Evolutionary conservation across 2,888 invertebrate species (phyloP).

Genomic region (Oligia fasciuncula): DNA sequence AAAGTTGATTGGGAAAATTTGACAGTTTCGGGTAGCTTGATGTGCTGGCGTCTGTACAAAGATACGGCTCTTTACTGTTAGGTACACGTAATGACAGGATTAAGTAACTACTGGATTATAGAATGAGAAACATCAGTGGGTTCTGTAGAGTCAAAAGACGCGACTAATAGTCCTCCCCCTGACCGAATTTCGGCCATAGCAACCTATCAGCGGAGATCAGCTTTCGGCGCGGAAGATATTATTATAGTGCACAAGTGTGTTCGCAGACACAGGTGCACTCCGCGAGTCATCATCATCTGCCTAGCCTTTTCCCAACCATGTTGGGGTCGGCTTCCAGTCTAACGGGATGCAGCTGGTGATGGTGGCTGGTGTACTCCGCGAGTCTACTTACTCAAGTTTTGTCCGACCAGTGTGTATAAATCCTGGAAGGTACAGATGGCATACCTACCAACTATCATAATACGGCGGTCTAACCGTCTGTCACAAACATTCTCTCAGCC

Average conservation of each 20-base stretch:
- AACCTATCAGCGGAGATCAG: not conserved
- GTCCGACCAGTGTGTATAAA: not conserved
- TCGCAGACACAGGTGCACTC: not conserved
- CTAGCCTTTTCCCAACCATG: too few species aligned
- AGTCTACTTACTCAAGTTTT: not conserved
- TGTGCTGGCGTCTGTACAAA: not conserved
- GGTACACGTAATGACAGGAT: not conserved
- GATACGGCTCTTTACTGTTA: not conserved
- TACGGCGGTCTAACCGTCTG: not conserved
- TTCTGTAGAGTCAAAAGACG: not conserved
- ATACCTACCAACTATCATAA: not conserved
- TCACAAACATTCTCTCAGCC: not conserved
- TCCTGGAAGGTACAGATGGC: not conserved
- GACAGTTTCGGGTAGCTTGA: too few species aligned
- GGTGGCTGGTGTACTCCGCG: not conserved
- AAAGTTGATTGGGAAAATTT: too few species aligned
- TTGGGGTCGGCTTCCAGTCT: too few species aligned
- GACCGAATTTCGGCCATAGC: not conserved
- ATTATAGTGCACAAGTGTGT: too few species aligned
- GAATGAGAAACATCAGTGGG: not conserved
- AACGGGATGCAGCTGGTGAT: too few species aligned
- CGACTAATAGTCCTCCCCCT: not conserved
- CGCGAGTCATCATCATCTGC: not conserved
- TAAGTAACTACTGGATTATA: not conserved
- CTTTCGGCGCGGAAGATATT: not conserved